phyloP scores from a whole-genome alignment of 1,140 invertebrate species.

The Oedothorax gibbosus region DNA sequence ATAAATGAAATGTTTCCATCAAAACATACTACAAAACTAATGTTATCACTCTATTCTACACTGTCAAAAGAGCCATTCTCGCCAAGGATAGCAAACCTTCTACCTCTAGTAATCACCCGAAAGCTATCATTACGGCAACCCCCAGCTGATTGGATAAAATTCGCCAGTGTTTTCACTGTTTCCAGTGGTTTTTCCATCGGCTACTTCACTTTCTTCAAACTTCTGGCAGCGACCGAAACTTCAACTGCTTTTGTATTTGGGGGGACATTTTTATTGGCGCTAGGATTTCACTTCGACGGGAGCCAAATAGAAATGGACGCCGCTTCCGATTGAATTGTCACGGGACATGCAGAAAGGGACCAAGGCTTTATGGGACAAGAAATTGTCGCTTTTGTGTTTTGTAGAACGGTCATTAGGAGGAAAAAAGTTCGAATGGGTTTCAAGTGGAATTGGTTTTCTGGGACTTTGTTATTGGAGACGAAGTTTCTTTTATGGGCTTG shows the following conservation, averaged over 20 bases:
- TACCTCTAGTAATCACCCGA: background rate
- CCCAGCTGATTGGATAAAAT: conserved; percentile 45
- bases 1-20: too few species aligned
- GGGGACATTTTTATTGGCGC: conserved; percentile 9
- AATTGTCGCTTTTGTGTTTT: too few species aligned
- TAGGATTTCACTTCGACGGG: conserved; percentile 19
- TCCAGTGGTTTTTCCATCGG: background rate
- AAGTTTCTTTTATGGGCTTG: too few species aligned
- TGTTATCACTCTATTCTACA: too few species aligned
- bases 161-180: conserved; percentile 7
- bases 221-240: conserved; percentile 1
- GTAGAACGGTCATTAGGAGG: too few species aligned
- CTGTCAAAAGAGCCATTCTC: background rate
- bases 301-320: conserved; percentile 8
- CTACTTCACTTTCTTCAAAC: background rate
- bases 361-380: background rate
- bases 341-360: background rate
- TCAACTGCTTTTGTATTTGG: conserved; percentile 4
- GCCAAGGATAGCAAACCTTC: conserved; percentile 18
- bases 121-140: conserved; percentile 33
- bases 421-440: too few species aligned
- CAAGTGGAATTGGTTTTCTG: too few species aligned
- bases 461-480: too few species aligned
- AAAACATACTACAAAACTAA: too few species aligned
- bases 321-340: too few species aligned